Base-by-base conservation (phyloP, 2,888 invertebrate species). In the Amphimallon solstitiale region DNA sequence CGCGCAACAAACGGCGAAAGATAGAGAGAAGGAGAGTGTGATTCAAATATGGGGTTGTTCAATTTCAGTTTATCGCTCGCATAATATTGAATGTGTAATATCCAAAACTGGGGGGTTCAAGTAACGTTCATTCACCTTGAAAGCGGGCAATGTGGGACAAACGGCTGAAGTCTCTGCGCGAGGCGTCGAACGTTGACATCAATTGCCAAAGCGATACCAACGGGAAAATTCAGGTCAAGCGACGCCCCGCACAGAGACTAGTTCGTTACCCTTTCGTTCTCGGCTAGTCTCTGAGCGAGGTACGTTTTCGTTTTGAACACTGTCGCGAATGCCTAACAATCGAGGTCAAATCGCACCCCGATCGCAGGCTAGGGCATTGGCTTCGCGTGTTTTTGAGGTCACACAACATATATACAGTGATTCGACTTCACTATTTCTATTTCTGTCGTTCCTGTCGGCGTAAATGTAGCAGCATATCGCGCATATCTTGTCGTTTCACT, bases 331-430 rank as follows among this genome's bases (percentile, higher is more conserved):
- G 68, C 64, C 62, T 61, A 29, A 63, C 61, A 71, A 72, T 69
- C 72, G 72, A 72, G 72, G 72, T 70, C 71, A 64, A 68, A 62
- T 14, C 34, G 66, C 48, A 51, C 70, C 70, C 65, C 49, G 40
- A 12, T 40, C 43, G 14, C 65, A 82, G 81, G 77, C 73, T 78
- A 82, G 82, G 80, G 75, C 81, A 79, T 80, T 82, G 82, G 77
- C 81, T 81, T 74, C 72, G 73, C 71, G 74, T 71, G 76, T 76
- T 82, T 82, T 82, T 83, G 82, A 83, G 83, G 82, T 82, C 82
- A 81, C 29, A 29, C 73, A 75, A 69, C 56, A 40, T 63, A 43
- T 23, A 29, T 38, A 5, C 19, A 21, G 34, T 45, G 43, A 34
- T 29, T 68, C 69, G 48, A 59, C 69, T 67, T 67, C 68, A 66